phyloP scores from a whole-genome alignment of 2,888 invertebrate species.

The Hofmannophila pseudospretella region DNA sequence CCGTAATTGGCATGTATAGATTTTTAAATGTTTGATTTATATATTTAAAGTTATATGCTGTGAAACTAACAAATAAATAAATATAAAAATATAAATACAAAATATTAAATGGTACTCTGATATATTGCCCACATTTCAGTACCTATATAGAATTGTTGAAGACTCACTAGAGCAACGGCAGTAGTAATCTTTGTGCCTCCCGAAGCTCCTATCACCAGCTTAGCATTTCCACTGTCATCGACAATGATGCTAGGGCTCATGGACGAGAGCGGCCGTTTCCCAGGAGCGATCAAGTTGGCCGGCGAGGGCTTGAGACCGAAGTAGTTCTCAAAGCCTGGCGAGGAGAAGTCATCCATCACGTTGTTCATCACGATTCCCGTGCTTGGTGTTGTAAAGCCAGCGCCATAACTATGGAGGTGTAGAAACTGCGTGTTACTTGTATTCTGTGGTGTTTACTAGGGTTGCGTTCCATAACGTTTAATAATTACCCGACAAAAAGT shows the following conservation, averaged over 20 bases:
- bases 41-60: too few relatives aligned
- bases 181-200: constrained; percentile 91
- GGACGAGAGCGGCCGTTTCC: constrained; percentile 91
- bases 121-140: too few relatives aligned
- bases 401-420: constrained; percentile 88
- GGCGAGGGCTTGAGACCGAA: constrained; percentile 87
- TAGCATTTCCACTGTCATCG: constrained; percentile 80
- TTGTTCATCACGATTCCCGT: constrained; percentile 97
- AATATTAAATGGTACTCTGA: too few relatives aligned
- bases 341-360: constrained; percentile 97
- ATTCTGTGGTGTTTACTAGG: too few relatives aligned
- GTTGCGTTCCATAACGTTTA: too few relatives aligned
- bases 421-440: too few relatives aligned
- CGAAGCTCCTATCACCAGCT: constrained; percentile 87
- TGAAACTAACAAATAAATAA: too few relatives aligned
- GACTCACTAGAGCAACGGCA: constrained; percentile 80
- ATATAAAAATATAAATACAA: too few relatives aligned
- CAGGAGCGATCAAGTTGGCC: constrained; percentile 87
- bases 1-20: too few relatives aligned
- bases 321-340: constrained; percentile 82
- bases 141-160: too few relatives aligned
- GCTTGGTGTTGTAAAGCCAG: constrained; percentile 84
- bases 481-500: too few relatives aligned
- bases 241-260: constrained; percentile 91
- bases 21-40: too few relatives aligned